phyloP scores from a whole-genome alignment of 2,888 invertebrate genomes.

The Cephus nigrinus region DNA sequence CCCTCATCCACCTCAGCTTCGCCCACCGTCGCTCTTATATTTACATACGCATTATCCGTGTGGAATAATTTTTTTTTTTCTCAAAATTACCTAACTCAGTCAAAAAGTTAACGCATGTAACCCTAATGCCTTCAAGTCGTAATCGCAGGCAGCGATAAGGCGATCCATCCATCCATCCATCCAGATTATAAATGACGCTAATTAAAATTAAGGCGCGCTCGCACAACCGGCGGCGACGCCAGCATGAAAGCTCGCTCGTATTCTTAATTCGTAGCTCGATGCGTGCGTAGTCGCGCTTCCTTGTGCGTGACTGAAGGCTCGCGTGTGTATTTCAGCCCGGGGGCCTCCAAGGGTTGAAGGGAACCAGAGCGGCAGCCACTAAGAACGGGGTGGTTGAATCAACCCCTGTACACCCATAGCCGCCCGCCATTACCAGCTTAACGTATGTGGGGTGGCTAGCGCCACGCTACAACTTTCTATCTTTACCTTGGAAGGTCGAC shows the following conservation, averaged over 20 bases:
- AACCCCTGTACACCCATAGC: slow-evolving; percentile 15
- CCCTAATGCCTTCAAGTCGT: slow-evolving; percentile 15
- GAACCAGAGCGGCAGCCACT: background rate
- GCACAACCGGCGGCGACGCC: slow-evolving; percentile 23
- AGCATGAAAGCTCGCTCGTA: slow-evolving; percentile 32
- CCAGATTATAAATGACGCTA: slow-evolving; percentile 39
- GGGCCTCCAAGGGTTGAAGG: background rate
- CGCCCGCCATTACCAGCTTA: slow-evolving; percentile 46
- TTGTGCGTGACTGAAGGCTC: slow-evolving; percentile 30
- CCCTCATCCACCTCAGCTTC: background rate
- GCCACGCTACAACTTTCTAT: background rate
- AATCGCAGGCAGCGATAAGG: slow-evolving; percentile 11
- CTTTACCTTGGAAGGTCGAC: background rate
- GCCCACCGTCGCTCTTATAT: background rate
- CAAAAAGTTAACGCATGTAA: background rate
- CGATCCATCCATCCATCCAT: slow-evolving; percentile 21
- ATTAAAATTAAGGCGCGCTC: slow-evolving; percentile 38
- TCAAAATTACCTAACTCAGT: background rate
- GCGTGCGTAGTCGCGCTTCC: slow-evolving; percentile 26
- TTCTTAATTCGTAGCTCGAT: slow-evolving; percentile 36
- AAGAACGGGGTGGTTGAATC: background rate
- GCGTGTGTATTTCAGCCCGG: slow-evolving; percentile 30
- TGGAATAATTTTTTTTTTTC: background rate
- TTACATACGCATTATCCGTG: background rate
- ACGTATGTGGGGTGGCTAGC: slow-evolving; percentile 36